Evolutionary conservation across 2,888 invertebrate species (phyloP), one percentile per base, ranked within the genome.

Genomic region (Phyllotreta cruciferae): DNA sequence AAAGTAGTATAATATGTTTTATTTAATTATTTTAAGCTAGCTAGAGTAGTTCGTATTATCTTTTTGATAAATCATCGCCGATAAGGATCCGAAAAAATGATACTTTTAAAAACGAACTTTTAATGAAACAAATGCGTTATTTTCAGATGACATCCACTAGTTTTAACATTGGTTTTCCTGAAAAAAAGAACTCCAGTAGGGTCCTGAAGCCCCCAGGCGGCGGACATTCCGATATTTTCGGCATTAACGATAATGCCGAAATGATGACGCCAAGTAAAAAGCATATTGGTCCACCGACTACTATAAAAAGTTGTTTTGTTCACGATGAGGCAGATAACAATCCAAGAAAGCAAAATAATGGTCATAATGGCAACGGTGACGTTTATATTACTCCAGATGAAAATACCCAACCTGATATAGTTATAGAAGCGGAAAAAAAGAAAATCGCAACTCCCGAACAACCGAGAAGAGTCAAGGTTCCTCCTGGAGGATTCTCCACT

Each of bases 201-300:
- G 82, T 83, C 49, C 71, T 82, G 63, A 79, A 81, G 66, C 82
- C 82, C 55, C 82, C 82, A 64, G 82, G 82, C 66, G 82, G 82
- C 68, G 81, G 80, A 44, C 77, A 81, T 61, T 79, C 79, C 60
- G 81, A 82, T 70, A 78, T 81, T 71, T 81, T 83, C 67, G 74
- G 73, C 8, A 64, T 67, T 47, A 45, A 14, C 7, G 62, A 49
- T 49, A 42, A 55, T 37, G 42, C 47, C 34, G 62, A 62, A 45
- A 39, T 56, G 7, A 11, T 44, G 34, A 67, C 61, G 39, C 64
- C 62, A 14, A 50, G 11, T 38, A 67, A 64, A 60, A 62, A 50
- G 8, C 57, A 44, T 47, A 44, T 53, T 14, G 50, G 52, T 44
- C 64, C 62, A 1, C 57, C 52, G 10, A 44, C 67, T 45, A 41